Evolutionary conservation across 37 sponge, comb jelly and placozoan genomes (phyloP).

Genomic region (Cliona cf. orientalis): DNA sequence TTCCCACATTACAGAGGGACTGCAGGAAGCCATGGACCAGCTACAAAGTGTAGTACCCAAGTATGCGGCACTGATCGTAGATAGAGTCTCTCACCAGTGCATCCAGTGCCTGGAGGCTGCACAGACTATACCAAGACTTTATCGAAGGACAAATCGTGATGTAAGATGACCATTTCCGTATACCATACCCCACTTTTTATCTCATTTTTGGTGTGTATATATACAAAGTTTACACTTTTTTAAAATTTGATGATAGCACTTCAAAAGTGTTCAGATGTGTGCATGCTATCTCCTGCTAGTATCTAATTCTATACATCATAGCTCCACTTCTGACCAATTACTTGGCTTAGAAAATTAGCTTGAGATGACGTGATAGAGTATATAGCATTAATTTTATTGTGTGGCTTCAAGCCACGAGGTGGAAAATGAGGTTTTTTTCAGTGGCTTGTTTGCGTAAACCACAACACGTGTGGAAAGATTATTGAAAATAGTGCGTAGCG

Average conservation of each 20-base stretch:
- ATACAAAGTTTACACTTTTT: not conserved
- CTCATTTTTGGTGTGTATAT: not conserved
- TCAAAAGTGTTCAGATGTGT: too few species aligned
- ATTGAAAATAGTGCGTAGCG: too few species aligned
- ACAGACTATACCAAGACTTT: conserved; percentile 88
- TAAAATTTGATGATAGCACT: not conserved
- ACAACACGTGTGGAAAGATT: too few species aligned
- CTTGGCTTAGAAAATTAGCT: too few species aligned
- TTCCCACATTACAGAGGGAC: conserved; percentile 28
- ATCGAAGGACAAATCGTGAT: conserved; percentile 90
- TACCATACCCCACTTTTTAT: not conserved
- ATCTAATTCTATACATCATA: too few species aligned
- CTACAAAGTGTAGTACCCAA: conserved; percentile 38
- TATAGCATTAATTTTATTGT: too few species aligned
- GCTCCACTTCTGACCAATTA: too few species aligned
- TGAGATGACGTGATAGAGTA: too few species aligned
- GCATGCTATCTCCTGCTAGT: too few species aligned
- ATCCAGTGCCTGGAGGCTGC: conserved; percentile 72
- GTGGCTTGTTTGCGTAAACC: too few species aligned
- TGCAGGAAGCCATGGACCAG: conserved; percentile 35
- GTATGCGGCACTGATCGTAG: conserved; percentile 35
- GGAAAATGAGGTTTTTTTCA: too few species aligned
- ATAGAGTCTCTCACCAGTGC: conserved; percentile 54
- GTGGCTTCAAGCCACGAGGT: too few species aligned
- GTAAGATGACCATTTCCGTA: conserved; percentile 22